A percentile compares a stretch with the other conserved stretches of the same genome.
phyloP scores from a whole-genome alignment of 2,113 vertebrate species.

The Dissostichus mawsoni region DNA sequence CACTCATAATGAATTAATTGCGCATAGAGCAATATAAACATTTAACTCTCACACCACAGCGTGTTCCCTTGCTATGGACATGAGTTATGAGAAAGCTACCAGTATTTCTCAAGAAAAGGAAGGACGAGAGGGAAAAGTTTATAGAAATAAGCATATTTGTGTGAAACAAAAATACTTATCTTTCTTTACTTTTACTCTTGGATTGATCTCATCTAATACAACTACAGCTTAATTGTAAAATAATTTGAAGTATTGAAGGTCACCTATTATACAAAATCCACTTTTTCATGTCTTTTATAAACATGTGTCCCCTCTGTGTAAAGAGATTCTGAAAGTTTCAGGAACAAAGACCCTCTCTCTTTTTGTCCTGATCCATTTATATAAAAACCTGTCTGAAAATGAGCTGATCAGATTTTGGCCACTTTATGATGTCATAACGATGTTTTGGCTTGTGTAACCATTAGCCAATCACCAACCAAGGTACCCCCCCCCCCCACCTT shows the following conservation, averaged over 20 bases:
- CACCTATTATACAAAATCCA: too few species aligned
- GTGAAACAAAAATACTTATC: not conserved
- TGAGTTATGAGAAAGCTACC: not conserved
- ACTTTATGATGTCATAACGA: too few species aligned
- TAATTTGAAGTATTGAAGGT: conserved; percentile 12
- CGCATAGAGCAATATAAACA: not conserved
- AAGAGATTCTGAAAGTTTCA: too few species aligned
- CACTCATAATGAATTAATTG: not conserved
- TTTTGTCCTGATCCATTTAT: too few species aligned
- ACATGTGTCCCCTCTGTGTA: too few species aligned
- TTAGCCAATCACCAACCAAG: too few species aligned
- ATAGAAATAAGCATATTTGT: not conserved
- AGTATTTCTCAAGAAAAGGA: conserved; percentile 2
- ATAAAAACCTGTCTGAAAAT: too few species aligned
- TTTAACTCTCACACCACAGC: not conserved
- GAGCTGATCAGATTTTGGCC: too few species aligned
- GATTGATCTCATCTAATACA: not conserved
- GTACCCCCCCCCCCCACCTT: too few species aligned
- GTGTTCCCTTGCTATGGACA: not conserved
- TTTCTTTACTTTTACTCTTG: not conserved
- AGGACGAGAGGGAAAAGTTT: not conserved
- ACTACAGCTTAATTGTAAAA: not conserved
- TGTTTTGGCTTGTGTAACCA: too few species aligned
- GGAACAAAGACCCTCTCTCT: too few species aligned
- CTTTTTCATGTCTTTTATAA: too few species aligned